A percentile compares a stretch with the other conserved stretches of the same genome.
Conservation (phyloP, 2,797 vertebrate genomes). For the Lagodon rhomboides region DNA sequence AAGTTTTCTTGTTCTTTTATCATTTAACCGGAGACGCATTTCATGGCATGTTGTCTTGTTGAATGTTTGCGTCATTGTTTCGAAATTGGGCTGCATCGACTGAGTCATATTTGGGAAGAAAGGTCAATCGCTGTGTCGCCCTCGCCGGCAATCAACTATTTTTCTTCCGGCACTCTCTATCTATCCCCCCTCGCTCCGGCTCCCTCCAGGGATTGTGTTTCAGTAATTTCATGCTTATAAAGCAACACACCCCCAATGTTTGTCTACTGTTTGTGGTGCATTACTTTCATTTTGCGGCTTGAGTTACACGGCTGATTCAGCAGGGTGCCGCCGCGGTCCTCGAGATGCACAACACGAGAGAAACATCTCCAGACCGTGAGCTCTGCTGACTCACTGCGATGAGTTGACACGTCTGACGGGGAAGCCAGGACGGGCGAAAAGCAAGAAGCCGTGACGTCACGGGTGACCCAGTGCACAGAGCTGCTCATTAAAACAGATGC, state of each 20-base stretch:
- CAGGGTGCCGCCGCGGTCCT: constrained; percentile 39
- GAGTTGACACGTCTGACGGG: constrained; percentile 9
- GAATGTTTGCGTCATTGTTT: constrained; percentile 58
- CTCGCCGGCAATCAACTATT: constrained; percentile 11
- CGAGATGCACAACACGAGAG: constrained; percentile 37
- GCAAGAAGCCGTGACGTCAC: constrained; percentile 32
- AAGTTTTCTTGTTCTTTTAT: constrained; percentile 51
- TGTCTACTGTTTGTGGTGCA: constrained; percentile 54
- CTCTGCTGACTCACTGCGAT: constrained; percentile 65
- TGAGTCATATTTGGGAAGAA: constrained; percentile 49
- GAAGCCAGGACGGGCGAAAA: constrained; percentile 20
- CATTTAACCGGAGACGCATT: constrained; percentile 45
- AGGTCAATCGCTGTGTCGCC: constrained; percentile 25
- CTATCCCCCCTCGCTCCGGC: constrained; percentile 1
- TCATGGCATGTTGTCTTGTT: constrained; percentile 35
- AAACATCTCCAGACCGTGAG: constrained; percentile 40
- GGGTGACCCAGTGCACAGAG: constrained; percentile 7
- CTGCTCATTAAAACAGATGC: constrained; percentile 28
- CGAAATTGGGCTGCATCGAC: constrained; percentile 5
- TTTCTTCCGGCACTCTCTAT: not conserved
- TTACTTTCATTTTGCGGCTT: constrained; percentile 69
- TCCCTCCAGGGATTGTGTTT: constrained; percentile 44
- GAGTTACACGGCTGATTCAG: constrained; percentile 71
- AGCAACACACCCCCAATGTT: constrained; percentile 42
- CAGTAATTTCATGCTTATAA: constrained; percentile 54